Base-by-base conservation (phyloP, 2,113 vertebrate species). In the Myocastor coypus region DNA sequence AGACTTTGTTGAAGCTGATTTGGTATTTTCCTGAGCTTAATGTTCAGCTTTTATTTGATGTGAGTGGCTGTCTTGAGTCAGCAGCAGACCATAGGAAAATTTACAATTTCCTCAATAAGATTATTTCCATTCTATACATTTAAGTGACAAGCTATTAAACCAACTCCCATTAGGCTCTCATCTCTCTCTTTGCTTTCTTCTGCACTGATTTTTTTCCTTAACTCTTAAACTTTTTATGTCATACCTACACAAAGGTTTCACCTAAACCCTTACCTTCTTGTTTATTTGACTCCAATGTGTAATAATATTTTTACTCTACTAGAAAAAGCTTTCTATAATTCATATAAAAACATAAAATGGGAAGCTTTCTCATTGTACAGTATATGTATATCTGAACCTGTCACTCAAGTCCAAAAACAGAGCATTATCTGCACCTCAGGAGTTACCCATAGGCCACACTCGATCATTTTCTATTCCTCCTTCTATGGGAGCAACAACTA, bases 71-170 rank as follows among this genome's bases (percentile, higher is more conserved):
- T 82, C 26, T 82, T 85, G 55, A 64, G 87, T 87, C 34, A 80
- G 75, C 82, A 19, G 28, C 9, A 92, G 42, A 89, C 32, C 11
- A 3, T 57, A 77, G 89, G 57, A 22, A 10, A 94, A 92, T 68
- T 75, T 96, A 37, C 86, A 19, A 85, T 93, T 92, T 91, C 83
- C 84, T 94, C 37, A 32, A 77, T 85, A 22, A 28, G 37, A 57
- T 85, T 32, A 87, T 84, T 90, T 46, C n/a, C 73, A 50, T 92
- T 84, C 50, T 87, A 71, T 81, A 40, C 55, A 1, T 95, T 46
- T 93, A 87, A 61, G 28, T 55, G 68, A 78, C 40, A 75, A 83
- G 40, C 50, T 89, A 55, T 77, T 91, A 92, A 93, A 75, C 12
- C n/a, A 64, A 20, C 61, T 84, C 90, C 40, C 26, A 28, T 80